Percentiles rank a stretch among this genome's conserved stretches.
Conservation (phyloP, 2,113 vertebrate genomes). For the Neopipo cinnamomea region DNA sequence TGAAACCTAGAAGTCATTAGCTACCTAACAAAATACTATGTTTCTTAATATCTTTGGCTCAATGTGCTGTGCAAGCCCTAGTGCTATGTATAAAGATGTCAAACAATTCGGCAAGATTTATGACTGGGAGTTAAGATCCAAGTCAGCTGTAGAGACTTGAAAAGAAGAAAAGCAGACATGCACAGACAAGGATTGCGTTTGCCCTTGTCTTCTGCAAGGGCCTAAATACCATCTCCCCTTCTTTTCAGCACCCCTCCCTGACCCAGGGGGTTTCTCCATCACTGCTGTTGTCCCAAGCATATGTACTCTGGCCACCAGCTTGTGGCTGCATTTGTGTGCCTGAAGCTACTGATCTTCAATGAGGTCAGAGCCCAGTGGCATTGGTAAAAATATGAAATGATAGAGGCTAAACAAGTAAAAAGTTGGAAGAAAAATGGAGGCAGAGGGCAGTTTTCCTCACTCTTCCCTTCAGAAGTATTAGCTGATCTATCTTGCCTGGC, state of each 20-base stretch:
- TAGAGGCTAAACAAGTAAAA: not conserved
- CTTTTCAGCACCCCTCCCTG: not conserved
- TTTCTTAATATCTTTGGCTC: slow-evolving; percentile 38
- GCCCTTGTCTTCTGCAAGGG: not conserved
- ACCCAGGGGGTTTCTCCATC: not conserved
- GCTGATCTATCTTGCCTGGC: not conserved
- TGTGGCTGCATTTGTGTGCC: not conserved
- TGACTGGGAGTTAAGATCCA: not conserved
- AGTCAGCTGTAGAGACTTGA: not conserved
- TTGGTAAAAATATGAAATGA: not conserved
- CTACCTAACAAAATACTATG: not conserved
- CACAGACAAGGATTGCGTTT: not conserved
- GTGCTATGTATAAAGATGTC: not conserved
- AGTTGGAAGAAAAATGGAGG: not conserved
- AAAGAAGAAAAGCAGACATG: not conserved
- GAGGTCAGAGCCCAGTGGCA: not conserved
- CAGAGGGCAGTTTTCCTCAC: not conserved
- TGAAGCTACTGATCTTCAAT: not conserved
- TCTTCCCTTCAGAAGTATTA: not conserved
- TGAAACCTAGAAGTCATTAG: not conserved
- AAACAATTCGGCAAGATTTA: slow-evolving; percentile 35
- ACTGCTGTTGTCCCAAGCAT: not conserved
- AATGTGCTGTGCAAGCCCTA: not conserved
- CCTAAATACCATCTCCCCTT: not conserved
- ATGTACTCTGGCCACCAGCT: not conserved